Base-by-base conservation (phyloP, 2,888 invertebrate genomes). In the Sphaerophoria rueppellii region DNA sequence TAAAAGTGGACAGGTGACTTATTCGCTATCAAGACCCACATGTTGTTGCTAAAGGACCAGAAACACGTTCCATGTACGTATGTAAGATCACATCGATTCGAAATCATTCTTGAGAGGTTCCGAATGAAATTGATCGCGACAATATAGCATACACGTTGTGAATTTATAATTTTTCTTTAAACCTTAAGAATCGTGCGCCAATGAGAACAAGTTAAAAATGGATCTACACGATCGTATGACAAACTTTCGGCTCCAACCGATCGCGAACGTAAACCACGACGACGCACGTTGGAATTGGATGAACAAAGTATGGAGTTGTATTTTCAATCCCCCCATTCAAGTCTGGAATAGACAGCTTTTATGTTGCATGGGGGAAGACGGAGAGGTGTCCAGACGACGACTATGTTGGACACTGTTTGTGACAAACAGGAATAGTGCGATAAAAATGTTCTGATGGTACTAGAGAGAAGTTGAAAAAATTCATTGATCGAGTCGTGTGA, bases 61-160 rank as follows among this genome's bases (percentile, higher is more conserved):
- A 85, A 81, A 85, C 85, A 77, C 81, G 81, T 81, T 85, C 70
- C 81, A 24, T 2, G 24, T 24, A 2, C 24, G 24, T 24, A 24
- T 73, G 67, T 52, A 7, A 54, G 12, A 43, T 43, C 24, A 65
- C 32, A 67, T 54, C 67, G 40, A 67, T 16, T 40, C 50, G 74
- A 70, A 65, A 83, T 83, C 80, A 80, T 67, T 83, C 75, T 83
- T 24, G 24, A 24, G 34, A 73, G 70, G 57, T 76, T 73, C 69
- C 72, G 55, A 85, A 76, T 76, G 85, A 85, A 85, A 85, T 85
- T 85, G 85, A 85, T 85, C 85, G 85, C 85, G 85, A 85, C 85
- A 85, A 85, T 85, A 85, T 85, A 81, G 81, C 81, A 85, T 85
- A 85, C 85, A 85, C 85, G 85, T 81, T 81, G 73, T 81, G 85